These are phyloP conservation scores for Gymnosoma rotundatum DNA, from an alignment of 2,888 invertebrate species.

Conservation along the genomic window DNA sequence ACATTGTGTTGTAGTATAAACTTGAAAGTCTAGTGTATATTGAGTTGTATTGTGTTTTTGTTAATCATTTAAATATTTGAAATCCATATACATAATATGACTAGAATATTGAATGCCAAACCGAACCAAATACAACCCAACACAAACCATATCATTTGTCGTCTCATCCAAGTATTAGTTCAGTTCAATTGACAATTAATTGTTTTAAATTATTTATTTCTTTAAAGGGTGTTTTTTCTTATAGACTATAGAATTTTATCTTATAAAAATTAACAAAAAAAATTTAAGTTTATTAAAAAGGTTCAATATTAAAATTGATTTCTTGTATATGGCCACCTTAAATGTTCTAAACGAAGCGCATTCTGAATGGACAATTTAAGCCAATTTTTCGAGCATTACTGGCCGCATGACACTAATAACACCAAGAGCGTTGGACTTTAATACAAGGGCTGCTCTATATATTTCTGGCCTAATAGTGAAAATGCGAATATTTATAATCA, in stretches of 20 bases:
- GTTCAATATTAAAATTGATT: too few species aligned
- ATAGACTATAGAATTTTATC: neutral
- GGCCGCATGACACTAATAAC: too few species aligned
- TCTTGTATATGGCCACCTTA: too few species aligned
- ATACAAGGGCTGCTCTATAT: too few species aligned
- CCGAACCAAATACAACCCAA: slow-evolving; percentile 6
- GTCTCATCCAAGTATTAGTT: slow-evolving; percentile 26
- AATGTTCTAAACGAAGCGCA: too few species aligned
- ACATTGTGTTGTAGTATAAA: neutral
- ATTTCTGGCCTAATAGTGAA: too few species aligned
- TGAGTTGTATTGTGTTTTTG: slow-evolving; percentile 8
- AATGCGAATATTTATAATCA: too few species aligned
- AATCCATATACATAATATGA: slow-evolving; percentile 29
- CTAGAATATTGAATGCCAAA: slow-evolving; percentile 22
- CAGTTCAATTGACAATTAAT: slow-evolving; percentile 63
- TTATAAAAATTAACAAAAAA: neutral
- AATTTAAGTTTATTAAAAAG: too few species aligned
- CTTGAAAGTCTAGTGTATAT: neutral
- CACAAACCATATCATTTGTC: slow-evolving; percentile 30
- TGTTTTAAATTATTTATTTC: slow-evolving; percentile 46
- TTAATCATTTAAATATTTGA: slow-evolving; percentile 25
- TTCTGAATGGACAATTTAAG: too few species aligned
- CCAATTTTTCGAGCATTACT: too few species aligned
- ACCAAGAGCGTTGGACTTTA: too few species aligned
- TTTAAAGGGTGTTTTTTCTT: neutral